These are phyloP conservation scores for Bhutanitis thaidina DNA, from an alignment of 2,888 invertebrate genomes.

Conservation along the genomic window DNA sequence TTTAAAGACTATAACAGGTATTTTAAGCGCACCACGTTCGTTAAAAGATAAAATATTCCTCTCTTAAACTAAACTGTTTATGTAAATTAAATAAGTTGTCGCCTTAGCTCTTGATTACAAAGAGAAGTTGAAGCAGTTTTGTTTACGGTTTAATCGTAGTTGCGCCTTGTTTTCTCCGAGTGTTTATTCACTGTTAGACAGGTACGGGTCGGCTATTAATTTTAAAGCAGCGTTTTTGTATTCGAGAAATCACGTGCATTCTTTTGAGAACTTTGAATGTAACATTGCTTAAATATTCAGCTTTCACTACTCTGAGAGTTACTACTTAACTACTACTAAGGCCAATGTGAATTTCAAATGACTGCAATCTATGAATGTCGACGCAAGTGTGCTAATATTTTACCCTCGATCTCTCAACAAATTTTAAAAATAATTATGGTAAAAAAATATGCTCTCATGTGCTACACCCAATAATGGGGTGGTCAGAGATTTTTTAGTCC, in stretches of 20 bases:
- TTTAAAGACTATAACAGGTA: conserved; percentile 25
- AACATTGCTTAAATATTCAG: conserved; percentile 18
- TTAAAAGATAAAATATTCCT: conserved; percentile 29
- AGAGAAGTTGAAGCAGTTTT: conserved; percentile 61
- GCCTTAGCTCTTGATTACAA: conserved; percentile 66
- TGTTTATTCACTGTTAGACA: conserved; percentile 43
- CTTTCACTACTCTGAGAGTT: conserved; percentile 9
- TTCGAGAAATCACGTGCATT: conserved; percentile 22
- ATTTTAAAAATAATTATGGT: no score
- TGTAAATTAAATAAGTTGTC: conserved; percentile 69
- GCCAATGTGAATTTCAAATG: conserved; percentile 11
- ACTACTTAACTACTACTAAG: conserved; percentile 11
- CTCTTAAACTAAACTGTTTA: conserved; percentile 61
- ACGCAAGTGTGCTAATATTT: background rate
- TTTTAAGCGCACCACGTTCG: conserved; percentile 26
- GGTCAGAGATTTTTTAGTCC: no score
- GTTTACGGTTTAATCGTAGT: conserved; percentile 60
- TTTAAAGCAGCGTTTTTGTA: conserved; percentile 32
- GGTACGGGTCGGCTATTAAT: conserved; percentile 29
- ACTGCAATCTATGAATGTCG: conserved; percentile 13
- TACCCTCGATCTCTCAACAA: no score
- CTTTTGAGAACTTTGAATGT: conserved; percentile 20
- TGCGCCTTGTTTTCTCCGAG: conserved; percentile 42
- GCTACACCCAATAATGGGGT: no score
- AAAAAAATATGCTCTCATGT: no score